Percentiles rank a stretch among this genome's conserved stretches.
Evolutionary conservation across 2,888 invertebrate genomes (phyloP).

Genomic region (Sinopyrophorus schimmeli): DNA sequence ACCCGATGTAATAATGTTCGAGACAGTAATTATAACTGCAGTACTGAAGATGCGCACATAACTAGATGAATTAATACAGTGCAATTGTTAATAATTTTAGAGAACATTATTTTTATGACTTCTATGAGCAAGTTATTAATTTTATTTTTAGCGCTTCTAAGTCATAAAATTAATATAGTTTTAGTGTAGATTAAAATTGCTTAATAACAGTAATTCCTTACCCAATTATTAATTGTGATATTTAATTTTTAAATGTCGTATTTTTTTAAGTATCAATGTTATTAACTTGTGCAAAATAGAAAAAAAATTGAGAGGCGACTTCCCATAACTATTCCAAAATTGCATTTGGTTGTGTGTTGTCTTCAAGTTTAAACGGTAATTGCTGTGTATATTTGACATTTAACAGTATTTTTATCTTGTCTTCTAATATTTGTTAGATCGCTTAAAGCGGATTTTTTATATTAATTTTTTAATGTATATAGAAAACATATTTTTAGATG

Average conservation of each 20-base stretch:
- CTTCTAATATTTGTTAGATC: neutral
- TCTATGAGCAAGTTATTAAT: no score
- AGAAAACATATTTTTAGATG: constrained; percentile 18
- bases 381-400: neutral
- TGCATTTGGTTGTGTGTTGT: neutral
- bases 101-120: neutral
- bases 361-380: neutral
- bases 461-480: constrained; percentile 15
- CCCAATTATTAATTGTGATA: constrained; percentile 17
- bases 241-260: constrained; percentile 21
- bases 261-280: constrained; percentile 2
- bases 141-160: no score
- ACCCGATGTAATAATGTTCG: constrained; percentile 39
- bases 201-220: constrained; percentile 4
- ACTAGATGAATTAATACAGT: constrained; percentile 42
- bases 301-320: neutral
- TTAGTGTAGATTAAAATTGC: constrained; percentile 25
- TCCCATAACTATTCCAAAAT: neutral
- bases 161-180: no score
- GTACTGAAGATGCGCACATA: constrained; percentile 51
- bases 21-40: constrained; percentile 52
- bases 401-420: constrained; percentile 1
- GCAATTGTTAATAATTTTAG: constrained; percentile 5
- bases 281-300: neutral
- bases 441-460: constrained; percentile 1